Evolutionary conservation across 2,113 vertebrate species (phyloP).

Genomic region (Saimiri boliviensis): DNA sequence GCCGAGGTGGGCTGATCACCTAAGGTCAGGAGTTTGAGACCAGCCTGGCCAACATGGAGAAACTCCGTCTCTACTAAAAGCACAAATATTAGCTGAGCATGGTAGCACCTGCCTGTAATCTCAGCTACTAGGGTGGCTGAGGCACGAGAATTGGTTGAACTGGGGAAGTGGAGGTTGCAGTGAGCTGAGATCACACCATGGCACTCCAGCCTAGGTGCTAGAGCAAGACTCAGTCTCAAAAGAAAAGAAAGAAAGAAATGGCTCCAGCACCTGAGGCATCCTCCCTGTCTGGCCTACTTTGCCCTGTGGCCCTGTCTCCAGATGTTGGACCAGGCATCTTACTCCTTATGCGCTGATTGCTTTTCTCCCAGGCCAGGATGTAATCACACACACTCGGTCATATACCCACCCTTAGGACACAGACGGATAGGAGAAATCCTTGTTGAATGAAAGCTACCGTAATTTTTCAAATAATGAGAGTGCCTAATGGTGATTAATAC

Average conservation of each 20-base stretch:
- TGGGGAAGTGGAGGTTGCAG: not conserved
- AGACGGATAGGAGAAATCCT: too few relatives aligned
- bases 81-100: not conserved
- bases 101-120: not conserved
- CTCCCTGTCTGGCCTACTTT: fast-evolving
- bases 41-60: not conserved
- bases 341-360: fast-evolving
- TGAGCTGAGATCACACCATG: not conserved
- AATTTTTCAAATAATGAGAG: not conserved
- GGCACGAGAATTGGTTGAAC: not conserved
- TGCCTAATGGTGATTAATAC: not conserved
- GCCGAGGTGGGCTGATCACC: not conserved
- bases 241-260: too few relatives aligned
- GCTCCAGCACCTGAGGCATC: not conserved
- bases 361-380: not conserved
- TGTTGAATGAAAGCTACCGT: not conserved
- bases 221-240: not conserved
- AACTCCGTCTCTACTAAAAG: not conserved
- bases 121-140: not conserved
- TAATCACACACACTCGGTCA: not conserved
- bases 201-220: not conserved
- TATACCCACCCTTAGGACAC: not conserved
- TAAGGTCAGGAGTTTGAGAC: not conserved
- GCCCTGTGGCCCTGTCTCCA: not conserved
- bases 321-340: not conserved